Evolutionary conservation across 2,888 invertebrate genomes (phyloP).

Genomic region (Electrophaes corylata): DNA sequence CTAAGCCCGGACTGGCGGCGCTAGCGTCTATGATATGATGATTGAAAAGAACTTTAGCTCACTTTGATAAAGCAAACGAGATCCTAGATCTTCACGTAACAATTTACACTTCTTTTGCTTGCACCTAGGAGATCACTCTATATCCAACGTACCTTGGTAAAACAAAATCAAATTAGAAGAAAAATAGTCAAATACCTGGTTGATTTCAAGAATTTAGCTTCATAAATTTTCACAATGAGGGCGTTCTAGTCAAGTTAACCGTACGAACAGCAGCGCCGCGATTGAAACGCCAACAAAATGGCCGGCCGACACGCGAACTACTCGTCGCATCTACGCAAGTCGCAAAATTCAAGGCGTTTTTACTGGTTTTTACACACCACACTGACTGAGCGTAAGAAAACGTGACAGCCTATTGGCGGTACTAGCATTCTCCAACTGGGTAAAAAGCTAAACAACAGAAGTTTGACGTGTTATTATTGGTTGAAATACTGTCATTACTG

Average conservation of each 20-base stretch:
- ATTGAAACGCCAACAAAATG: conserved; percentile 73
- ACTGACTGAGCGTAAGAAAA: background rate
- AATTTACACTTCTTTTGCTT: conserved; percentile 23
- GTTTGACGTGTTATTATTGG: background rate
- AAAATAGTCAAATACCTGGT: conserved; percentile 40
- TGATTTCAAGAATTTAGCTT: conserved; percentile 48
- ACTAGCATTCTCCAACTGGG: background rate
- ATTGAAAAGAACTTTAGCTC: conserved; percentile 26
- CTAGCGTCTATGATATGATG: conserved; percentile 67
- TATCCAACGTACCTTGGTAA: background rate
- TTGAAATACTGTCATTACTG: background rate
- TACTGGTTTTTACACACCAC: too few species aligned
- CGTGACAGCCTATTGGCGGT: conserved; percentile 12
- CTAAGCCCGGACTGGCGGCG: conserved; percentile 64
- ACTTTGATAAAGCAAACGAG: conserved; percentile 31
- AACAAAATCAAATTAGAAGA: background rate
- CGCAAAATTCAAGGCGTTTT: background rate
- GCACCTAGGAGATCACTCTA: background rate
- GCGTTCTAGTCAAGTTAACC: conserved; percentile 77
- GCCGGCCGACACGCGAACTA: conserved; percentile 38
- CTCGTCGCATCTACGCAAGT: background rate
- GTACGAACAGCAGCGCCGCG: conserved; percentile 47
- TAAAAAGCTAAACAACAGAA: background rate
- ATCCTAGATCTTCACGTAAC: conserved; percentile 34
- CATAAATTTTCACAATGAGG: conserved; percentile 71